Percentiles rank a stretch among this genome's conserved stretches.
Evolutionary conservation across 1,140 invertebrate species (phyloP).

Genomic region (Andricus grossulariae): DNA sequence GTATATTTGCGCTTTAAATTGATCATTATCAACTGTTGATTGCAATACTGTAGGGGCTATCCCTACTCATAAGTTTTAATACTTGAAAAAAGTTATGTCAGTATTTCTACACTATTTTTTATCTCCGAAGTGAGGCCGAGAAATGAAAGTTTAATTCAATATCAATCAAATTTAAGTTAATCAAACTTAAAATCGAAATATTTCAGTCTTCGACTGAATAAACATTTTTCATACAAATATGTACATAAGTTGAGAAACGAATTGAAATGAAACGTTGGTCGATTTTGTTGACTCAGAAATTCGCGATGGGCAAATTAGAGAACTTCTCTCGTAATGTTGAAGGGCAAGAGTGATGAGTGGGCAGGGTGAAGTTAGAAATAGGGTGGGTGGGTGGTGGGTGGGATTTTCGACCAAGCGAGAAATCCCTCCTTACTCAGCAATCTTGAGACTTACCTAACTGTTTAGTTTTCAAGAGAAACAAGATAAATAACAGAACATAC

Average conservation of each 20-base stretch:
- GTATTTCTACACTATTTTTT: no score
- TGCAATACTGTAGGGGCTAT: no score
- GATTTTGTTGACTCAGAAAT: slow-evolving; percentile 7
- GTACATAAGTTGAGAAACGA: neutral
- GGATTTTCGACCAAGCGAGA: neutral
- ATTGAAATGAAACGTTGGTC: neutral
- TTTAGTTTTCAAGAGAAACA: slow-evolving; percentile 30
- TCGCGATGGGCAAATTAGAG: slow-evolving; percentile 3
- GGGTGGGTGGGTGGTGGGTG: no score
- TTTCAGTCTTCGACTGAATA: neutral
- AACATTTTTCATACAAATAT: neutral
- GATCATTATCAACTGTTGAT: no score
- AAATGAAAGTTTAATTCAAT: no score
- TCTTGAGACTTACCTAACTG: slow-evolving; percentile 1
- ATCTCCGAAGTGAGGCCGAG: no score
- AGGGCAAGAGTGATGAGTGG: neutral
- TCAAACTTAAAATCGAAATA: no score
- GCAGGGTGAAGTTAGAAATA: neutral
- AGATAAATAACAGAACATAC: slow-evolving; percentile 13
- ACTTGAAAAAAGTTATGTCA: no score
- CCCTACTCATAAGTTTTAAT: no score
- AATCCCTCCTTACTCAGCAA: slow-evolving; percentile 9
- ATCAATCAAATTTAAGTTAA: no score
- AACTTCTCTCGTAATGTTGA: neutral
- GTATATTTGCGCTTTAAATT: no score